Conservation (phyloP, 2,888 invertebrate genomes). For the Ormyrus labotus region DNA sequence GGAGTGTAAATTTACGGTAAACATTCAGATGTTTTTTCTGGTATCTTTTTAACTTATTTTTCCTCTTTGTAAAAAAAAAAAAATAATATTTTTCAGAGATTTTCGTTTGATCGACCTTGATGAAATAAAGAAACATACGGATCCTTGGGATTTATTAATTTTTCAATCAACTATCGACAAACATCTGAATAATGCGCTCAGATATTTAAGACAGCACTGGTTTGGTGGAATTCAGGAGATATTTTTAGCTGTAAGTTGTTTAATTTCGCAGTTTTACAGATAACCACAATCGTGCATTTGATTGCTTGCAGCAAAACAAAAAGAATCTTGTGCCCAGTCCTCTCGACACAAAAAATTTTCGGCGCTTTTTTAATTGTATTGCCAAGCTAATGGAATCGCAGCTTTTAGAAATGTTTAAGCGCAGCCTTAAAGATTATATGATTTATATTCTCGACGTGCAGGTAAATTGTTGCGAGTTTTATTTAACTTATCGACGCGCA, state of each 20-base stretch:
- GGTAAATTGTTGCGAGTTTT: slow-evolving; percentile 75
- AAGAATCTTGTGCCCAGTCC: slow-evolving; percentile 84
- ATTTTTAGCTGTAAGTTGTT: slow-evolving; percentile 79
- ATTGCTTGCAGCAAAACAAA: slow-evolving; percentile 79
- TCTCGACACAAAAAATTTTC: slow-evolving; percentile 82
- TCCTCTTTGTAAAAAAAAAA: too few relatives aligned
- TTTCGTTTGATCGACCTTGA: slow-evolving; percentile 81
- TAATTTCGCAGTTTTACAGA: not conserved
- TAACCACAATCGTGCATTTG: not conserved
- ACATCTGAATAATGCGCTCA: slow-evolving; percentile 83
- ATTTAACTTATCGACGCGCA: too few relatives aligned
- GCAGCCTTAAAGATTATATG: slow-evolving; percentile 88
- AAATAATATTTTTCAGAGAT: slow-evolving; percentile 74
- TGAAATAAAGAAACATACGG: slow-evolving; percentile 78
- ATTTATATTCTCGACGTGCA: slow-evolving; percentile 86
- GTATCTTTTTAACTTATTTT: slow-evolving; percentile 1
- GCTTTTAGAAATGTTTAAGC: slow-evolving; percentile 87
- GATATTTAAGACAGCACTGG: slow-evolving; percentile 82
- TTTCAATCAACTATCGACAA: slow-evolving; percentile 79
- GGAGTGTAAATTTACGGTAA: slow-evolving; percentile 87
- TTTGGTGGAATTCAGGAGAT: slow-evolving; percentile 82
- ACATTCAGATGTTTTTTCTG: slow-evolving; percentile 5
- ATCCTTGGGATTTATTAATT: slow-evolving; percentile 83
- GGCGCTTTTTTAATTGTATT: slow-evolving; percentile 89
- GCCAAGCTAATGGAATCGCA: slow-evolving; percentile 93